phyloP scores from a whole-genome alignment of 2,797 vertebrate genomes.

The Crenichthys baileyi region DNA sequence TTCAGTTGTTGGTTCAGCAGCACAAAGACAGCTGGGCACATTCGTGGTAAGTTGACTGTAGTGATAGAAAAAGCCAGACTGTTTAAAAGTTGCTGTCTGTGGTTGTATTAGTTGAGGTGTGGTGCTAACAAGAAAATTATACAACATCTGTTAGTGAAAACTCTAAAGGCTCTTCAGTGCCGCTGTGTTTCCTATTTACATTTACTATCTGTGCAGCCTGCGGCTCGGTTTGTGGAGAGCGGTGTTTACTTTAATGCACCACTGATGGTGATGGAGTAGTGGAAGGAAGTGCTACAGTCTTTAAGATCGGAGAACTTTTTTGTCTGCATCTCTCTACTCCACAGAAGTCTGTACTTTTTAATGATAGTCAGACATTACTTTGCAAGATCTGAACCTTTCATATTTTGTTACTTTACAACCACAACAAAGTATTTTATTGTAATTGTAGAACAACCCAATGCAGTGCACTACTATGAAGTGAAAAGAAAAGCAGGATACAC shows the following conservation, averaged over 20 bases:
- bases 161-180: slow-evolving; percentile 24
- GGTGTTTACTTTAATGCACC: slow-evolving; percentile 46
- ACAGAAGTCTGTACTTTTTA: slow-evolving; percentile 1
- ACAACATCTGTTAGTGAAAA: slow-evolving; percentile 11
- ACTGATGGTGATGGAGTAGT: slow-evolving; percentile 16
- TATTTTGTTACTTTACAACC: not conserved
- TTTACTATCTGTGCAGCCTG: slow-evolving; percentile 23
- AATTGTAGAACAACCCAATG: not conserved
- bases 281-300: slow-evolving; percentile 9
- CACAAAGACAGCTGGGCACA: not conserved
- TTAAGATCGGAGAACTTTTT: slow-evolving; percentile 32
- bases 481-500: too few relatives aligned
- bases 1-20: slow-evolving; percentile 1
- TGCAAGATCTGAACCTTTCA: too few relatives aligned
- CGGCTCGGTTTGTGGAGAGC: slow-evolving; percentile 21
- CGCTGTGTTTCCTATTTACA: slow-evolving; percentile 29
- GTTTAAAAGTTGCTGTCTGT: slow-evolving; percentile 3
- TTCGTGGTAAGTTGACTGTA: not conserved
- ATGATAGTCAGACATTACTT: not conserved
- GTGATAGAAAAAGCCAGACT: not conserved
- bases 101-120: slow-evolving; percentile 8
- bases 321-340: slow-evolving; percentile 38
- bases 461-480: not conserved
- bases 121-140: slow-evolving; percentile 17
- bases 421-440: not conserved